Base-by-base conservation (phyloP, 2,797 vertebrate genomes). In the Myotis findleyi region DNA sequence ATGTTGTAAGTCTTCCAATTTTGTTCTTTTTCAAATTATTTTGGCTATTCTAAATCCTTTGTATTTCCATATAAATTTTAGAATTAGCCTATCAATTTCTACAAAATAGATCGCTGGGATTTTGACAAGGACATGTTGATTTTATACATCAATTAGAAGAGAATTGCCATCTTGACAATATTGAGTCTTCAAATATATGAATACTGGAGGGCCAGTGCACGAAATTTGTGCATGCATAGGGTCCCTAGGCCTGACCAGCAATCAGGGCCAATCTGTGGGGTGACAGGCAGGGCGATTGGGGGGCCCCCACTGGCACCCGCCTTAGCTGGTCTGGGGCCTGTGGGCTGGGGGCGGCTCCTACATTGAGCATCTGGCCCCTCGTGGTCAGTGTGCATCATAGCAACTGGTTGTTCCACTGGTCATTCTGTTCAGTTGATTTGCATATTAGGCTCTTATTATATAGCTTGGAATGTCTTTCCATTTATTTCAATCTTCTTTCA, bases 21-120 rank as follows among this genome's bases (percentile, higher is more conserved):
- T 88, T 57, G 3, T 76, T 69, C 36, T 79, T 94, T 88, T 71
- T 68, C 69, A 91, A 47, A 87, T 64, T 87, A 5, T 82, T 81
- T 87, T 57, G 16, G 33, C 83, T 87, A 72, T 72, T 91, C 38
- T 89, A 75, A 23, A 62, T 81, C 18, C 47, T 89, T 69, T 95
- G 75, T 25, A 82, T 87, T 55, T 90, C 51, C 59, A 53, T 75
- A 62, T 76, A 49, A 87, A 87, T 69, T 87, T 93, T 82, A 87
- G 87, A 6, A 55, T 87, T 51, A 82, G 18, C 38, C 13, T 47
- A 18, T 53, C 36, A 33, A 64, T 64, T 89, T 84, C 51, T 68
- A 14, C 6, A 38, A 71, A 89, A 64, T 62, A 53, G 6, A 13
- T 53, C 17, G 5, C 30, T 36, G 21, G 51, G 51, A 6, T 84